phyloP scores from a whole-genome alignment of 2,888 invertebrate genomes.

The Noctuana brunneofusca region DNA sequence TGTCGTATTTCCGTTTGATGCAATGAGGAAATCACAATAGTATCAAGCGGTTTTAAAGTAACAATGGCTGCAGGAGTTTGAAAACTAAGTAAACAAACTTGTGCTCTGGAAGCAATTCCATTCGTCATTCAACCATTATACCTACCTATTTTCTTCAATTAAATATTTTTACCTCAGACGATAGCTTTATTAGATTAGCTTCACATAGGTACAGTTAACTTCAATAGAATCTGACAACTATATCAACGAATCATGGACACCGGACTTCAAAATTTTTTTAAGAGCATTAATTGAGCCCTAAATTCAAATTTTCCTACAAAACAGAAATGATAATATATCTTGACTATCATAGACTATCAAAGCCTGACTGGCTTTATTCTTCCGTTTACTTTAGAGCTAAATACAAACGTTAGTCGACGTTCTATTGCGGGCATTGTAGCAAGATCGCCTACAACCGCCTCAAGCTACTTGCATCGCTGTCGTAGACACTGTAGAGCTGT shows the following conservation, averaged over 20 bases:
- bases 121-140: too few relatives aligned
- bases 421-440: constrained; percentile 10
- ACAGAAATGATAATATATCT: too few relatives aligned
- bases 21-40: not conserved
- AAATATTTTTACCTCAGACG: too few relatives aligned
- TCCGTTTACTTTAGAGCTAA: not conserved
- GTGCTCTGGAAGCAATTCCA: not conserved
- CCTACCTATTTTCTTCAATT: not conserved
- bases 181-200: too few relatives aligned
- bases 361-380: not conserved
- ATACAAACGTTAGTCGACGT: constrained; percentile 1
- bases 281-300: too few relatives aligned
- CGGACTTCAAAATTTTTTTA: too few relatives aligned
- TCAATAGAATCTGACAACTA: too few relatives aligned
- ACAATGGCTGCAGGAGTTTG: constrained; percentile 3
- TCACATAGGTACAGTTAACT: too few relatives aligned
- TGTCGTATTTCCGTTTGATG: constrained; percentile 10
- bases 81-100: constrained; percentile 3
- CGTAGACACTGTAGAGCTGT: constrained; percentile 11
- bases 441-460: constrained; percentile 12
- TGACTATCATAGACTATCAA: too few relatives aligned
- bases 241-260: too few relatives aligned
- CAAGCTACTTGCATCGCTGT: constrained; percentile 1
- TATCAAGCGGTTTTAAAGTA: constrained; percentile 9
- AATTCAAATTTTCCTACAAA: too few relatives aligned